These are phyloP conservation scores for Erpetoichthys calabaricus DNA, from an alignment of 2,797 vertebrate species.

Conservation along the genomic window DNA sequence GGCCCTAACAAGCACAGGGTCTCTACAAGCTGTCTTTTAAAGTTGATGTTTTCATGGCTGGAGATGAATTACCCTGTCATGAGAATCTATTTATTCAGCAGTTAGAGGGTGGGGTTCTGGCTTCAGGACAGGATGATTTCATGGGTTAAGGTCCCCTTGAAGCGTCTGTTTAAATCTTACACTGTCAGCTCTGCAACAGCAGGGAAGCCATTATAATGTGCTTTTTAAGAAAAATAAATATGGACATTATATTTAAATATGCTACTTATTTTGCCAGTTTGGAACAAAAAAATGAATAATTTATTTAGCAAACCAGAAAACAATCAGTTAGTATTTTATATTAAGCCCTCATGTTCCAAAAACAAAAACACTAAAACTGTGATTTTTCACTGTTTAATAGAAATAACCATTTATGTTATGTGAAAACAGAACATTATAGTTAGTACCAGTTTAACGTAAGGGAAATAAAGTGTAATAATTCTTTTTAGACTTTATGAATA, in stretches of 20 bases:
- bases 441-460: too few relatives aligned
- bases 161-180: constrained; percentile 64
- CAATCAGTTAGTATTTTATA: too few relatives aligned
- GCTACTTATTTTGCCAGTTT: too few relatives aligned
- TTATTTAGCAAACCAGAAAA: too few relatives aligned
- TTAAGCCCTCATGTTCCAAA: too few relatives aligned
- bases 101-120: constrained; percentile 70
- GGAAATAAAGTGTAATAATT: too few relatives aligned
- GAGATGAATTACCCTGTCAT: constrained; percentile 79
- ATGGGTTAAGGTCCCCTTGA: constrained; percentile 76
- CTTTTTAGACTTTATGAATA: too few relatives aligned
- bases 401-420: too few relatives aligned
- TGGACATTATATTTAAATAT: not conserved
- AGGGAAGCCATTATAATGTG: constrained; percentile 15
- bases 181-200: constrained; percentile 47
- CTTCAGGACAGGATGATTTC: constrained; percentile 72
- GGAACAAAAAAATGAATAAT: too few relatives aligned
- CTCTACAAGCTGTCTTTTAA: constrained; percentile 76
- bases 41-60: constrained; percentile 86
- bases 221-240: not conserved
- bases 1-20: constrained; percentile 72
- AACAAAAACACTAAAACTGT: too few relatives aligned
- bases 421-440: too few relatives aligned
- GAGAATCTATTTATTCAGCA: constrained; percentile 84
- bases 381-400: too few relatives aligned